Evolutionary conservation across 2,113 vertebrate genomes (phyloP).

Genomic region (Pangasianodon gigas): DNA sequence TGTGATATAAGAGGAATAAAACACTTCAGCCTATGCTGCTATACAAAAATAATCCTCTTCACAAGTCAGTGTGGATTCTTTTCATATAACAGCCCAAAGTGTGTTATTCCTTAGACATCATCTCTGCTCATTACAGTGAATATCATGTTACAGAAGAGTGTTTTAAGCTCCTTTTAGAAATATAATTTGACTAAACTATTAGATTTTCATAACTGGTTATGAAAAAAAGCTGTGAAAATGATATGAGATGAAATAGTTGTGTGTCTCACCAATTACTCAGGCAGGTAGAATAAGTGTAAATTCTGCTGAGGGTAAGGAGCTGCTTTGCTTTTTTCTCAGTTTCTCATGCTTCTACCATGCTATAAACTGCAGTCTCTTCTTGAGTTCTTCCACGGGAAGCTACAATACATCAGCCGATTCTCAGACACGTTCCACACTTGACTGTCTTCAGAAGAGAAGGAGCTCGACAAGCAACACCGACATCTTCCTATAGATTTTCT

Average conservation of each 20-base stretch:
- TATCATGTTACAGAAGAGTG: background rate
- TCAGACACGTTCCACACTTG: background rate
- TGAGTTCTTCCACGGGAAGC: background rate
- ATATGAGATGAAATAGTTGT: background rate
- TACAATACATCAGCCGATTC: background rate
- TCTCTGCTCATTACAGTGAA: background rate
- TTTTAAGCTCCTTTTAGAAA: background rate
- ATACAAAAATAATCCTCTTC: background rate
- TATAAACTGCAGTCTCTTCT: background rate
- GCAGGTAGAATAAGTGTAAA: background rate
- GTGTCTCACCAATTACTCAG: background rate
- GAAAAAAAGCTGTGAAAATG: background rate
- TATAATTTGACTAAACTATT: background rate
- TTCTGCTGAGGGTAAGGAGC: background rate
- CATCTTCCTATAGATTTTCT: background rate
- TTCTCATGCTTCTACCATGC: background rate
- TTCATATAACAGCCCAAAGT: background rate
- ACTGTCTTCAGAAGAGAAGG: background rate
- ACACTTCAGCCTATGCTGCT: background rate
- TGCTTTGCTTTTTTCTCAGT: background rate
- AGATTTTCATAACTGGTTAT: background rate
- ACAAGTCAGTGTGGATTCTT: background rate
- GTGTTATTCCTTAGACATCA: background rate
- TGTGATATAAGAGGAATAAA: background rate
- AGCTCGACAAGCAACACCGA: background rate